Evolutionary conservation across 2,113 vertebrate species (phyloP).

Genomic region (Neolamprologus sp.): DNA sequence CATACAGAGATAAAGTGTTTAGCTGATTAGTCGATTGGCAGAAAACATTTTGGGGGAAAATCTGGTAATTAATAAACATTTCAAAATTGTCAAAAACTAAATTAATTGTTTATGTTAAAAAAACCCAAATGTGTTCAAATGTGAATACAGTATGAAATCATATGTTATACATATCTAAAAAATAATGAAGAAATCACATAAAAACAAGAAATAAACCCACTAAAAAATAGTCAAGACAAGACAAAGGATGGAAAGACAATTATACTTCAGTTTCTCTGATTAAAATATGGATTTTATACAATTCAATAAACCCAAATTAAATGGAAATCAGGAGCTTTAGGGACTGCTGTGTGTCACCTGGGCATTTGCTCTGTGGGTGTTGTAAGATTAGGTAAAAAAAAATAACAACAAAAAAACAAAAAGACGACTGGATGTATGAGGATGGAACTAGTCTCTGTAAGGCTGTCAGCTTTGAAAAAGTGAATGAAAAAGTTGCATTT

Average conservation of each 20-base stretch:
- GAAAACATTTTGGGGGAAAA: background rate
- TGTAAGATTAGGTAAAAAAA: background rate
- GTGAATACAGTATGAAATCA: background rate
- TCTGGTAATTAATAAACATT: background rate
- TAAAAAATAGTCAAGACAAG: background rate
- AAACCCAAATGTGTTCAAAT: background rate
- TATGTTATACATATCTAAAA: background rate
- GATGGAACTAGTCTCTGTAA: background rate
- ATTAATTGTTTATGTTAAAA: background rate
- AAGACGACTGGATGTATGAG: background rate
- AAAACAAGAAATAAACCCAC: background rate
- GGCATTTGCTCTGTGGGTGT: background rate
- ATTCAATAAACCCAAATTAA: background rate
- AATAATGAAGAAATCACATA: background rate
- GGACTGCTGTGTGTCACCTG: background rate
- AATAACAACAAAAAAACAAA: accelerated
- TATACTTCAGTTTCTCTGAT: background rate
- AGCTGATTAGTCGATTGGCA: background rate
- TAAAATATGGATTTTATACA: background rate
- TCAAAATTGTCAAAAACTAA: background rate
- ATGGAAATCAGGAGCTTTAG: background rate
- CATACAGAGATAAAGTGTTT: background rate
- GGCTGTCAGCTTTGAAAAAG: background rate
- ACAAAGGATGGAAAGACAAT: background rate
- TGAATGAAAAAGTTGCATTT: background rate